phyloP scores from a whole-genome alignment of 2,888 invertebrate species.

The Achlya flavicornis region DNA sequence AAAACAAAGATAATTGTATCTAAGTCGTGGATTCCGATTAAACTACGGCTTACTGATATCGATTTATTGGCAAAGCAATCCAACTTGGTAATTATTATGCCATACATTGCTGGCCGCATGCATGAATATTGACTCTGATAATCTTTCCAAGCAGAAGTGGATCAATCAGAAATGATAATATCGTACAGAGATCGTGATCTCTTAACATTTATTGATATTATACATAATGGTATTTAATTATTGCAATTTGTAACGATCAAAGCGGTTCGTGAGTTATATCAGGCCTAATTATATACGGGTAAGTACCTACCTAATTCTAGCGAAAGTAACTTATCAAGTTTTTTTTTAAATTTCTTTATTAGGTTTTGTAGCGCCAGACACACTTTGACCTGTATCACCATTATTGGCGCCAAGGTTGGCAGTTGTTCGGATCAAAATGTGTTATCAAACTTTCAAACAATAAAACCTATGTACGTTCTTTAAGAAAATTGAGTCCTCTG shows the following conservation, averaged over 20 bases:
- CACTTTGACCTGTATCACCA: background rate
- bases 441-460: no score
- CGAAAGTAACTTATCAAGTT: slow-evolving; percentile 18
- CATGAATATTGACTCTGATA: background rate
- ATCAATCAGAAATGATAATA: slow-evolving; percentile 32
- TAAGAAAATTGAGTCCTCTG: no score
- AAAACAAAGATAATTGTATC: background rate
- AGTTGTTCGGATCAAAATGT: background rate
- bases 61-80: background rate
- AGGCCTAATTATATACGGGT: slow-evolving; percentile 25
- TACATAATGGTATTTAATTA: slow-evolving; percentile 56
- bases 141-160: slow-evolving; percentile 31
- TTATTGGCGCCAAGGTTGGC: background rate
- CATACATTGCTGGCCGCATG: background rate
- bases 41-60: background rate
- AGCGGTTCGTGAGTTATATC: slow-evolving; percentile 51
- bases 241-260: slow-evolving; percentile 52
- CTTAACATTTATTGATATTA: slow-evolving; percentile 46
- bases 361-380: background rate
- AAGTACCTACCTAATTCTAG: slow-evolving; percentile 29
- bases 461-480: no score
- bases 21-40: background rate
- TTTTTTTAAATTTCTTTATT: background rate
- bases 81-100: background rate
- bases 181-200: slow-evolving; percentile 39